Conservation (phyloP, 64 coral and sea anemone species). For the Montipora foliosa region DNA sequence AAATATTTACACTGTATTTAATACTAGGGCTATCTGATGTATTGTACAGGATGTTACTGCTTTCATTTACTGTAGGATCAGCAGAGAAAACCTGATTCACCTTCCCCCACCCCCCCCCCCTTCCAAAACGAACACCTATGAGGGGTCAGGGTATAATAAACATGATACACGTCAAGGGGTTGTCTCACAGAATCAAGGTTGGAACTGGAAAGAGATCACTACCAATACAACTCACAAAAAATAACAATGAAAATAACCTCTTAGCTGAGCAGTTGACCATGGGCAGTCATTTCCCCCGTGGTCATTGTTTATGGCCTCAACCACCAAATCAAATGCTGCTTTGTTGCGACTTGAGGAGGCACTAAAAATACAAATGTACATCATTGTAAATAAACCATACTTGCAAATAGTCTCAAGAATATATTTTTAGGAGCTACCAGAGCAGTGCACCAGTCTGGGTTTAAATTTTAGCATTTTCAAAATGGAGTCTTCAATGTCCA, state of each 20-base stretch:
- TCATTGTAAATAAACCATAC: background rate
- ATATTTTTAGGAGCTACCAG: no score
- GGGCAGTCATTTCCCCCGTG: constrained; percentile 28
- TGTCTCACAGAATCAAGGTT: background rate
- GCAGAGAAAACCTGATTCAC: no score
- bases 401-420: no score
- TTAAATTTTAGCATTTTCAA: no score
- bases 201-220: background rate
- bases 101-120: background rate
- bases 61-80: no score
- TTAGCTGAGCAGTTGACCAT: constrained; percentile 36
- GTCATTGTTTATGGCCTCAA: constrained; percentile 3
- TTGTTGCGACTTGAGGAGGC: constrained; percentile 15
- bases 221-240: background rate
- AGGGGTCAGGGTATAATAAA: no score
- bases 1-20: background rate
- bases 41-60: no score
- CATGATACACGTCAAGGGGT: background rate
- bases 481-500: no score
- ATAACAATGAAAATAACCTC: background rate
- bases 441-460: no score
- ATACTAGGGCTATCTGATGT: background rate
- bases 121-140: no score
- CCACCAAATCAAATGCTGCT: background rate
- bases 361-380: background rate